phyloP scores from a whole-genome alignment of 2,888 invertebrate species.

The Alloscopus bannaensis region DNA sequence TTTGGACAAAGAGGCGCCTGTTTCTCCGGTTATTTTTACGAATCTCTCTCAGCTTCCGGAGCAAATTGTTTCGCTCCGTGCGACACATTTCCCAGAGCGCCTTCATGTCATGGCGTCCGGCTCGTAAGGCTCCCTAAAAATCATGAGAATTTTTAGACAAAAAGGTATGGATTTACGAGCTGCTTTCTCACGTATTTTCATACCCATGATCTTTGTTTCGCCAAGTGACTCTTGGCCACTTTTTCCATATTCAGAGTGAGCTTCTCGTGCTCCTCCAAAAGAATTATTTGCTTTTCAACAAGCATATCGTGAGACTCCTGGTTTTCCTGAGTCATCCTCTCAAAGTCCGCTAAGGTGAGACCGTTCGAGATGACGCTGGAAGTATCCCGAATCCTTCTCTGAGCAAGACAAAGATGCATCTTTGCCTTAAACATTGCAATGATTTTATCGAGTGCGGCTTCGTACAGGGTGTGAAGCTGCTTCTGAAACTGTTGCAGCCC shows the following conservation, averaged over 20 bases:
- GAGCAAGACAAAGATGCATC: conserved; percentile 2
- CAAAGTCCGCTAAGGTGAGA: conserved; percentile 31
- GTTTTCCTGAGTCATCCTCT: conserved; percentile 44
- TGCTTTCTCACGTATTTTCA: not conserved
- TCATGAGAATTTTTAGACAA: not conserved
- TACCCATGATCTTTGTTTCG: conserved; percentile 18
- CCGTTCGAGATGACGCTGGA: conserved; percentile 11
- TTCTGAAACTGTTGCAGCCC: conserved; percentile 21
- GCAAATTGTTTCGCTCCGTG: conserved; percentile 7
- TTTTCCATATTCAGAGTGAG: conserved; percentile 14
- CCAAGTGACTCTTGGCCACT: conserved; percentile 14
- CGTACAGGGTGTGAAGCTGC: conserved; percentile 15
- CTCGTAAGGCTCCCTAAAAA: conserved; percentile 23
- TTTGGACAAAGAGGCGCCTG: conserved; percentile 24
- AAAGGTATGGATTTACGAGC: not conserved
- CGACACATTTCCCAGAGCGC: conserved; percentile 16
- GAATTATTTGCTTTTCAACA: conserved; percentile 14
- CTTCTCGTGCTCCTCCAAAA: conserved; percentile 27
- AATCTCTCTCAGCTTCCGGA: conserved; percentile 20
- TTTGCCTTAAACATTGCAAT: conserved; percentile 14
- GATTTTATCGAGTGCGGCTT: conserved; percentile 10
- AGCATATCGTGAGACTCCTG: conserved; percentile 37
- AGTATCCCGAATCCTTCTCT: conserved; percentile 25
- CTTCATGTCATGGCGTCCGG: conserved; percentile 41
- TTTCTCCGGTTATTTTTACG: not conserved